Evolutionary conservation across 2,888 invertebrate genomes (phyloP), one percentile per base, ranked within the genome.

Genomic region (Paralinhomoeus sp.): DNA sequence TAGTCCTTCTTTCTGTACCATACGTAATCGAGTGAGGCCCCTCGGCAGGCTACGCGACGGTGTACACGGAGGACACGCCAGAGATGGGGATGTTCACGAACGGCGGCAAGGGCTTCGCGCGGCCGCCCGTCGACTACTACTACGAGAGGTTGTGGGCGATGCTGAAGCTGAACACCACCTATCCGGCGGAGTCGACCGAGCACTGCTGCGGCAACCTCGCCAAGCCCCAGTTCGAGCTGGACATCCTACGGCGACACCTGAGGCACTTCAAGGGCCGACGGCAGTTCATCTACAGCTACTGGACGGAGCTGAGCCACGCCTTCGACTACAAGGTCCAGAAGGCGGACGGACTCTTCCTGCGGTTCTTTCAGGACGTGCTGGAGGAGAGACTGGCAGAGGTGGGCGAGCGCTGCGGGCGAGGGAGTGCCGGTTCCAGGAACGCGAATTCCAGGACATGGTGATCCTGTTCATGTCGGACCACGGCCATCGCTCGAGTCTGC

Each of bases 51-150:
- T 46, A 46, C 33, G 33, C 17, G 9, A 44, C 40, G 2, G 22
- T 7, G 15, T 40, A 40, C 31, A 40, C 24, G 7, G 46, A 46
- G 27, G 46, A 46, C 22, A 24, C 17, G 23, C 41, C 46, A 2
- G 36, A 34, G 13, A 31, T 24, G 46, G 46, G 40, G 13, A 21
- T 46, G 24, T 46, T 46, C 27, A 43, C 40, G 24, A 35, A 33
- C 24, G 20, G 31, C 17, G 45, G 24, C 18, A 42, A 20, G 21
- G 42, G 43, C 31, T 43, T 43, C 21, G 21, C 5, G 5, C 17
- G 38, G 12, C 27, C 38, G 23, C 43, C 43, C 12, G 38, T 43
- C 33, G 38, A 43, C 31, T 31, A 21, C 22, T 38, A 15, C 34
- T 39, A 43, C 23, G 23, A 22, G 22, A 24, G 5, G 12, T 43